Evolutionary conservation across 2,113 vertebrate genomes (phyloP).

Genomic region (Odontesthes bonariensis): DNA sequence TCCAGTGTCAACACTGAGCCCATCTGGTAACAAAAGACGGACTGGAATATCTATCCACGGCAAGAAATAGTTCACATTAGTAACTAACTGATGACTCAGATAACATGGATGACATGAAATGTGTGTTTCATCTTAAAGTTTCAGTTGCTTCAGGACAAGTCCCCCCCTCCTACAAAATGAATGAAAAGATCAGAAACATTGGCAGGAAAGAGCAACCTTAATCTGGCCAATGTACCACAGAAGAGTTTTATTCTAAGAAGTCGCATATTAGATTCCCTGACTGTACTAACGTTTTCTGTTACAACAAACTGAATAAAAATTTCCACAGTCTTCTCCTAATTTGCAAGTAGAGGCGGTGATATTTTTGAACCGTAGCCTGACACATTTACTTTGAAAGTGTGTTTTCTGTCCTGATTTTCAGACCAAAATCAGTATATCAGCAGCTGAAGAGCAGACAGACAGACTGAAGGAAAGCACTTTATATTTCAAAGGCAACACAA

Average conservation of each 20-base stretch:
- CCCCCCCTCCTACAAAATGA: slow-evolving; percentile 1
- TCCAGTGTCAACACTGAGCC: slow-evolving; percentile 23
- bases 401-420: not conserved
- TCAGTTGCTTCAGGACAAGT: not conserved
- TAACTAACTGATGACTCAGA: too few relatives aligned
- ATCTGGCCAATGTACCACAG: slow-evolving; percentile 15
- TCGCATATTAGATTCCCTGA: slow-evolving; percentile 4
- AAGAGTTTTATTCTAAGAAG: slow-evolving; percentile 13
- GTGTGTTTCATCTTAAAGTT: not conserved
- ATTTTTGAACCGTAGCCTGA: not conserved
- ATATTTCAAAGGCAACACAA: too few relatives aligned
- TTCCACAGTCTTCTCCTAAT: slow-evolving; percentile 2
- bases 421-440: not conserved
- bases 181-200: slow-evolving; percentile 6
- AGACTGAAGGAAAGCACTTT: not conserved
- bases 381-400: not conserved
- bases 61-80: not conserved
- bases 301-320: not conserved
- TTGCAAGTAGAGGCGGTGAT: not conserved
- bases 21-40: slow-evolving; percentile 25
- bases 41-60: not conserved
- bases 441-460: not conserved
- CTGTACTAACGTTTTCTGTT: not conserved
- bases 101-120: not conserved
- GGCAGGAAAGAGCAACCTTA: slow-evolving; percentile 9